Evolutionary conservation across 2,113 vertebrate genomes (phyloP), one percentile per base, ranked within the genome.

Genomic region (Oryzias celebensis): DNA sequence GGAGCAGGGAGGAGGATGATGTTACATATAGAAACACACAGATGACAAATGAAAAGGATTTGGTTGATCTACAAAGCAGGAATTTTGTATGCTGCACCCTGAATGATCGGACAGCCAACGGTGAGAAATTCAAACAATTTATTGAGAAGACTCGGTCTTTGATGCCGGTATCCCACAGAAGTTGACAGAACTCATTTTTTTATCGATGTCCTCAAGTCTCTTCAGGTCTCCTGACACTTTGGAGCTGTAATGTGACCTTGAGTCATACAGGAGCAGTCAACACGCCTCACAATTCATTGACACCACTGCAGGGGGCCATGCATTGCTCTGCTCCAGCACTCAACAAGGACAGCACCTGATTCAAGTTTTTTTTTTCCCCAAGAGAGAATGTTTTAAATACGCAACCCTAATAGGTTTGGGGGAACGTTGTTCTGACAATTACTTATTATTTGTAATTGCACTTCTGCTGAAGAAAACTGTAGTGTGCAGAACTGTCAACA

Each of bases 161-260:
- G 8, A 10, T 36, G 36, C 1, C 12, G 36, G 36, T 10, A 36
- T 2, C 36, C 7, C 10, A 3, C 36, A 12, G 1, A 36, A 12
- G 36, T 36, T 36, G 36, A 36, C 36, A 36, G 36, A 36, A 8
- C 36, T 36, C 36, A 12, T 36, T 36, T 20, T 20, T 20, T 10
- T 36, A 36, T 46, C 52, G 83, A 80, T 69, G 80, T 54, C 74
- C 79, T 70, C 5, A 68, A 64, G 77, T 78, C 72, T 83, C 79
- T 77, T 71, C 84, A 36, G 36, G 52, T 78, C 77, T 83, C 49
- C 81, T 84, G 88, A 89, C 78, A 84, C 69, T 81, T 65, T 73
- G 42, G 65, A 81, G 72, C 73, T 76, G 79, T 55, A 80, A 71
- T 23, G 66, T 82, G 82, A 86, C 88, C 89, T 91, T 88, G 85